Evolutionary conservation across 2,113 vertebrate genomes (phyloP).

Genomic region (Proterorhinus semilunaris): DNA sequence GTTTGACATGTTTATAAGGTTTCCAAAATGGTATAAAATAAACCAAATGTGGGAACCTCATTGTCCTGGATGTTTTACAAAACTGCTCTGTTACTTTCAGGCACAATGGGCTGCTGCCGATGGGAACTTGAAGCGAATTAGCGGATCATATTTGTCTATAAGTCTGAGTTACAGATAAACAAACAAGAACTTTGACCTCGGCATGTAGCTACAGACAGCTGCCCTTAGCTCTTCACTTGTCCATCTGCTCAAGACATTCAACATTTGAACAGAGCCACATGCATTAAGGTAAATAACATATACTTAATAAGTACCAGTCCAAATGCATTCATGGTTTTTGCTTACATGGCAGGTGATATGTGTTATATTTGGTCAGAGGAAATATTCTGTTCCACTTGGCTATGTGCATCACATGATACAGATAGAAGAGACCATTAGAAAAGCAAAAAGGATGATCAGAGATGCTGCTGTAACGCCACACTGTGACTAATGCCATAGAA

Average conservation of each 20-base stretch:
- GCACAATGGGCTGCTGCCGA: neutral
- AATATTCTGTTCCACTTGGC: conserved; percentile 13
- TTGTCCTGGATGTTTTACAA: conserved; percentile 3
- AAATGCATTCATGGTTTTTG: neutral
- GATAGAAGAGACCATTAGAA: conserved; percentile 30
- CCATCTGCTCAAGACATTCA: neutral
- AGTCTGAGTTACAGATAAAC: conserved; percentile 47
- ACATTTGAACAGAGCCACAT: conserved; percentile 21
- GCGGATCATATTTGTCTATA: conserved; percentile 9
- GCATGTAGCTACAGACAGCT: conserved; percentile 11
- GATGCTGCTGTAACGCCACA: conserved; percentile 29
- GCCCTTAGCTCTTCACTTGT: neutral
- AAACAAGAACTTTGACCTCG: conserved; percentile 57
- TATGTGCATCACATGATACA: conserved; percentile 22
- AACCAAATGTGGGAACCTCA: conserved; percentile 66
- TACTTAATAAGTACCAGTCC: neutral
- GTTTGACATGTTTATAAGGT: conserved; percentile 61
- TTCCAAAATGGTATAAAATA: conserved; percentile 70
- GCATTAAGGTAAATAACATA: neutral
- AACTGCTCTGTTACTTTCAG: neutral
- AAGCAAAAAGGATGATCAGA: conserved; percentile 11
- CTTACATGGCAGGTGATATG: conserved; percentile 5
- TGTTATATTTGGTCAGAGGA: conserved; percentile 27
- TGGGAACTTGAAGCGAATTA: neutral
- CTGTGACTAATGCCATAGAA: conserved; percentile 53